A percentile compares a stretch with the other conserved stretches of the same genome.
These are phyloP conservation scores for Trissolcus japonicus DNA, from an alignment of 2,888 invertebrate genomes.

Conservation along the genomic window DNA sequence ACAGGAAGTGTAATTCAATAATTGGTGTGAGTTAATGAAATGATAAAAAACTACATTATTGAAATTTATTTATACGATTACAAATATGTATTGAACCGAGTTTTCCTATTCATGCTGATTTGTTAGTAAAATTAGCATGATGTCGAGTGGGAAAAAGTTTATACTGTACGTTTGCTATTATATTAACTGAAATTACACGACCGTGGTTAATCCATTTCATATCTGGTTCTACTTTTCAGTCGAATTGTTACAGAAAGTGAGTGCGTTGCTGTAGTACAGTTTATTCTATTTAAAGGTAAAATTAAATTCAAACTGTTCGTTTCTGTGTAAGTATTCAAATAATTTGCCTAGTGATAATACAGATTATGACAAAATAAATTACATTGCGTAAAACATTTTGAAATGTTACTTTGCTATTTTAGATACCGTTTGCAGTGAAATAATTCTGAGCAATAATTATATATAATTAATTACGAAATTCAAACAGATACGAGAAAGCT, in stretches of 20 bases:
- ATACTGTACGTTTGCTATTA: constrained; percentile 2
- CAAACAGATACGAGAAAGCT: too few species aligned
- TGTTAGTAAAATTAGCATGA: constrained; percentile 22
- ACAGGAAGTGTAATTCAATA: not conserved
- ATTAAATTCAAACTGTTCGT: too few species aligned
- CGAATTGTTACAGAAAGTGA: not conserved
- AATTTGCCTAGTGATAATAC: too few species aligned
- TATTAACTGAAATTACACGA: constrained; percentile 9
- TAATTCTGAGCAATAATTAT: too few species aligned
- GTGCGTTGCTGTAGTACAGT: not conserved
- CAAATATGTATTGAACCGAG: not conserved
- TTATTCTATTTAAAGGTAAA: too few species aligned
- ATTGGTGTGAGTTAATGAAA: not conserved
- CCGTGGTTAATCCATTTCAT: constrained; percentile 1
- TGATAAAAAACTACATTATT: constrained; percentile 7
- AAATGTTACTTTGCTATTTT: not conserved
- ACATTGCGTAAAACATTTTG: too few species aligned
- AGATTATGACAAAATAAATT: too few species aligned
- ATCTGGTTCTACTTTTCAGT: not conserved
- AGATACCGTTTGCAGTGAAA: not conserved
- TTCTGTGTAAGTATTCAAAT: too few species aligned
- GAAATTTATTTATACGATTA: constrained; percentile 9
- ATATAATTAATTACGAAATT: too few species aligned
- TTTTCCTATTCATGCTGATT: constrained; percentile 20
- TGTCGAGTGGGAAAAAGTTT: constrained; percentile 19